Conservation (phyloP, 1,140 invertebrate species). For the Leucophenga varia region DNA sequence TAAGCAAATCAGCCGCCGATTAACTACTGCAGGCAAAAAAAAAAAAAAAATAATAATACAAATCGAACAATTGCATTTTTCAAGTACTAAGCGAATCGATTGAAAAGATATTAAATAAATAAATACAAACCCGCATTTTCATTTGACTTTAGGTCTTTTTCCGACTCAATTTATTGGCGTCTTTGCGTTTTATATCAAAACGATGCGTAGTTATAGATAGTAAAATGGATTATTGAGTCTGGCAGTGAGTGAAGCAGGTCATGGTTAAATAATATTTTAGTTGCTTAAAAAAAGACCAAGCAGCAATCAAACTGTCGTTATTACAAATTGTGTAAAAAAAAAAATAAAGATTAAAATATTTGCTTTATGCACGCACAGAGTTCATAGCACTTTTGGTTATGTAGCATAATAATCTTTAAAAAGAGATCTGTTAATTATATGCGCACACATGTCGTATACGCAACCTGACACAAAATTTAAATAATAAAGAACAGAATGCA, state of each 20-base stretch:
- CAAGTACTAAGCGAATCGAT: slow-evolving; percentile 17
- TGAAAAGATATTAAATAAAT: slow-evolving; percentile 23
- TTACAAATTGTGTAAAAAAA: too few relatives aligned
- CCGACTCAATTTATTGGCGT: slow-evolving; percentile 50
- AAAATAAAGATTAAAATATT: too few relatives aligned
- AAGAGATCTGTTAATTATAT: slow-evolving; percentile 13
- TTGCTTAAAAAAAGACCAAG: background rate
- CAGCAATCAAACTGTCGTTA: too few relatives aligned
- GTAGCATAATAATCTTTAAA: too few relatives aligned
- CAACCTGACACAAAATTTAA: slow-evolving; percentile 40
- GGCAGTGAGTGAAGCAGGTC: slow-evolving; percentile 35
- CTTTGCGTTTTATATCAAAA: too few relatives aligned
- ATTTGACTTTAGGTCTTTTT: slow-evolving; percentile 50
- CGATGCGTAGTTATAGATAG: too few relatives aligned
- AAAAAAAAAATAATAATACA: too few relatives aligned
- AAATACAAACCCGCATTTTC: slow-evolving; percentile 32
- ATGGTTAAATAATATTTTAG: slow-evolving; percentile 16
- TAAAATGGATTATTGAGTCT: slow-evolving; percentile 5
- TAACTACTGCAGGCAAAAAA: slow-evolving; percentile 4
- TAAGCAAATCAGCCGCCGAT: too few relatives aligned
- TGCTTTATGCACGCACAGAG: slow-evolving; percentile 1
- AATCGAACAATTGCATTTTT: background rate
- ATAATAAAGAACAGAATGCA: slow-evolving; percentile 33
- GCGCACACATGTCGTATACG: slow-evolving; percentile 43
- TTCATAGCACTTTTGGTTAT: slow-evolving; percentile 23